phyloP scores from a whole-genome alignment of 2,797 vertebrate species.

The Neosalanx taihuensis region DNA sequence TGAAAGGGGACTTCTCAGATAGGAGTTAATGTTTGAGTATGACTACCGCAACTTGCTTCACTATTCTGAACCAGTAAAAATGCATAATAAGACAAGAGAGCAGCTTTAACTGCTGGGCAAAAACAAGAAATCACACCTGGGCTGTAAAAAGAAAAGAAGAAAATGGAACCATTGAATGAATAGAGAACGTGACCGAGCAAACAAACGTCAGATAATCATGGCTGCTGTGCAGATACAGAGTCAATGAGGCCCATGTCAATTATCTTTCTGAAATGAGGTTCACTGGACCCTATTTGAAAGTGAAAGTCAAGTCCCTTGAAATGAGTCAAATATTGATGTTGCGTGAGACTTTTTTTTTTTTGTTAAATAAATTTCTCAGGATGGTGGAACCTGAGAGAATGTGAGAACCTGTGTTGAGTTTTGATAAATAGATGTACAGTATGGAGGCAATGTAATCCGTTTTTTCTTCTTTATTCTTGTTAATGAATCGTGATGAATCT shows the following conservation, averaged over 20 bases:
- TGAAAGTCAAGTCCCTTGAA: constrained; percentile 29
- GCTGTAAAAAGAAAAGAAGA: constrained; percentile 44
- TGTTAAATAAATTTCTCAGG: constrained; percentile 35
- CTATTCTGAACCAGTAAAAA: neutral
- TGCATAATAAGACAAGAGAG: neutral
- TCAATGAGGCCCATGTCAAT: constrained; percentile 47
- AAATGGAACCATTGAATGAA: constrained; percentile 48
- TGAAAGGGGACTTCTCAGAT: neutral
- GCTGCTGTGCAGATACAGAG: constrained; percentile 42
- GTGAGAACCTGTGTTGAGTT: constrained; percentile 33
- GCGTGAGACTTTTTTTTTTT: constrained; percentile 31
- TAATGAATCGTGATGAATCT: constrained; percentile 55
- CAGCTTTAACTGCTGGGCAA: constrained; percentile 34
- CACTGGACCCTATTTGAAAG: constrained; percentile 36
- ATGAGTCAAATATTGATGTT: constrained; percentile 34
- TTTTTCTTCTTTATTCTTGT: constrained; percentile 22
- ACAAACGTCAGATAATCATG: constrained; percentile 53
- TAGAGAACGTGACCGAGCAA: constrained; percentile 50
- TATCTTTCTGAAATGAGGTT: constrained; percentile 42
- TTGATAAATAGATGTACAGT: constrained; percentile 18
- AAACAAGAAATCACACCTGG: constrained; percentile 42
- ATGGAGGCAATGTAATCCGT: constrained; percentile 13
- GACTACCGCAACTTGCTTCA: neutral
- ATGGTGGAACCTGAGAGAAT: constrained; percentile 11
- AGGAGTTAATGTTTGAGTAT: neutral